phyloP scores from a whole-genome alignment of 2,113 vertebrate genomes.

The Alligator sinensis region DNA sequence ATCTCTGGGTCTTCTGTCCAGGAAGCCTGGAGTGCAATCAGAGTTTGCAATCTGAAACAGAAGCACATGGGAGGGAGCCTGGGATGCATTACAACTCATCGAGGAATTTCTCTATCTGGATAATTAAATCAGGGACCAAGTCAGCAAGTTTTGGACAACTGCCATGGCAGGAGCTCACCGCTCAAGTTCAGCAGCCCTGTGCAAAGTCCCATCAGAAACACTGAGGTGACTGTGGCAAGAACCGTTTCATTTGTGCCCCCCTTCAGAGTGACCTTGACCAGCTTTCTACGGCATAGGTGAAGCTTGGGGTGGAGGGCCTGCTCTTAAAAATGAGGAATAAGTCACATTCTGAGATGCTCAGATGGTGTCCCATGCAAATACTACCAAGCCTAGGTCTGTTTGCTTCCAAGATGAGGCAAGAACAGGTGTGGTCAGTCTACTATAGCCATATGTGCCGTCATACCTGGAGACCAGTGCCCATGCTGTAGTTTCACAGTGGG shows the following conservation, averaged over 20 bases:
- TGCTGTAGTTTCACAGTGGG: neutral
- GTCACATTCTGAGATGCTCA: neutral
- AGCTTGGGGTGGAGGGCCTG: no score
- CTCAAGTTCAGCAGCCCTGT: neutral
- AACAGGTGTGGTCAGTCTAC: no score
- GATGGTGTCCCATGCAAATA: no score
- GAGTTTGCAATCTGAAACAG: neutral
- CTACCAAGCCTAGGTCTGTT: no score
- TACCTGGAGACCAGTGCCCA: neutral
- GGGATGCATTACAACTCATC: fast-evolving
- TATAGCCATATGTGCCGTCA: neutral
- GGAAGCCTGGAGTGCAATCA: fast-evolving
- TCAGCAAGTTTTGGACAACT: fast-evolving
- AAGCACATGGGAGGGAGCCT: neutral
- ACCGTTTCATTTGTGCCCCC: neutral
- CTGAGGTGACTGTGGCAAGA: neutral
- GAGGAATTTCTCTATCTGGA: neutral
- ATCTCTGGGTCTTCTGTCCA: fast-evolving
- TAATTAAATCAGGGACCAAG: neutral
- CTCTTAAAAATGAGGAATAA: no score
- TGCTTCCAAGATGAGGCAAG: no score
- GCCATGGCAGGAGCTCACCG: neutral
- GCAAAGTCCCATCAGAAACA: fast-evolving
- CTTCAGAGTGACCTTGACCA: neutral
- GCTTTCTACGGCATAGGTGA: no score